These are phyloP conservation scores for Acanthisitta chloris DNA, from an alignment of 2,113 vertebrate genomes.

Conservation along the genomic window DNA sequence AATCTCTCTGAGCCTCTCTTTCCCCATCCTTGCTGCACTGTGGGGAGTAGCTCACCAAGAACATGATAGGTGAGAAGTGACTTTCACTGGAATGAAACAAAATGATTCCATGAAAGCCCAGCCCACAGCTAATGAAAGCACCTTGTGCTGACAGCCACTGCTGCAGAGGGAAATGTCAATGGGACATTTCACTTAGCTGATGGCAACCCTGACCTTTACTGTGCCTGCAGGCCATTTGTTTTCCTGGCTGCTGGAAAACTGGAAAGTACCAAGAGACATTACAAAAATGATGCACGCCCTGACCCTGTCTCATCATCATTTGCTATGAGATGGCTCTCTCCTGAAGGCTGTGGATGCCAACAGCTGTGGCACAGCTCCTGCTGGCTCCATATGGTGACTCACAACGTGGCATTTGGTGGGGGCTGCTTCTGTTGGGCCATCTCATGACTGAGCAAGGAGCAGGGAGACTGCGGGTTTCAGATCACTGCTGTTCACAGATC, in stretches of 20 bases:
- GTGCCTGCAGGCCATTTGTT: slow-evolving; percentile 47
- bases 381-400: not conserved
- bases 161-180: slow-evolving; percentile 11
- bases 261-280: not conserved
- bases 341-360: not conserved
- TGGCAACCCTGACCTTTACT: slow-evolving; percentile 51
- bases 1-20: not conserved
- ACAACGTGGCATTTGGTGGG: rapidly evolving
- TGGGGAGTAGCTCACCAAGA: not conserved
- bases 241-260: slow-evolving; percentile 32
- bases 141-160: slow-evolving; percentile 4
- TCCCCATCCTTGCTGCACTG: not conserved
- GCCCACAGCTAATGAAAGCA: slow-evolving; percentile 45
- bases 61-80: not conserved
- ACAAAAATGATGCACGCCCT: not conserved
- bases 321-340: not conserved
- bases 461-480: not conserved
- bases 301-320: not conserved
- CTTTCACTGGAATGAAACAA: not conserved
- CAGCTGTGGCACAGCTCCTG: not conserved
- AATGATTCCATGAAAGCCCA: not conserved
- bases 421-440: not conserved
- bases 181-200: not conserved
- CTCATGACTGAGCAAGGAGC: not conserved
- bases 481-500: not conserved